These are phyloP conservation scores for Leptura quadrifasciata DNA, from an alignment of 2,888 invertebrate genomes.

Conservation along the genomic window DNA sequence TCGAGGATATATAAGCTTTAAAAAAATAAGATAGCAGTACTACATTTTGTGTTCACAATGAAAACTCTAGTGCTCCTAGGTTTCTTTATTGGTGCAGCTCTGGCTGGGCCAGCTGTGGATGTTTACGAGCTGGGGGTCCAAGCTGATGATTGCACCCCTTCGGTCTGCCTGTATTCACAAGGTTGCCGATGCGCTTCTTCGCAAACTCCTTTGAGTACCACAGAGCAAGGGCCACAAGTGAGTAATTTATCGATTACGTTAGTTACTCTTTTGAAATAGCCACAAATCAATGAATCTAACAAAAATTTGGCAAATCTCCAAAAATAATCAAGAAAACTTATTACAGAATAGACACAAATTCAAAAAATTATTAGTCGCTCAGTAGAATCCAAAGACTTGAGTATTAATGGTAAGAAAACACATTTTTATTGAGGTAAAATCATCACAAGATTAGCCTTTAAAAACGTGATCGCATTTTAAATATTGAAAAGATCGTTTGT, in stretches of 20 bases:
- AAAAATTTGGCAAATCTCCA: too few species aligned
- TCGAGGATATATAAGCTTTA: background rate
- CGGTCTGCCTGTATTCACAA: slow-evolving; percentile 52
- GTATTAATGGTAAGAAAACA: too few species aligned
- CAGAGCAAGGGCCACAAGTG: slow-evolving; percentile 45
- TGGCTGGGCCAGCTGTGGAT: slow-evolving; percentile 12
- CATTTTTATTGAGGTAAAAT: too few species aligned
- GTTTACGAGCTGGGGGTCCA: slow-evolving; percentile 1
- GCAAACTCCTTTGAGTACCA: slow-evolving; percentile 48
- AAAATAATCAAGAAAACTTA: too few species aligned
- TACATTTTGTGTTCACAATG: slow-evolving; percentile 14
- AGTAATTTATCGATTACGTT: slow-evolving; percentile 4
- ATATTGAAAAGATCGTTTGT: too few species aligned
- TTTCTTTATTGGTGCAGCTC: background rate
- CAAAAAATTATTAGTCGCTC: too few species aligned
- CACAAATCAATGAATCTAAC: too few species aligned
- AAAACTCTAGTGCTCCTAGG: slow-evolving; percentile 16
- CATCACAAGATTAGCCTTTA: too few species aligned
- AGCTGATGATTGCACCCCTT: slow-evolving; percentile 47
- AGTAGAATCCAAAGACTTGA: too few species aligned
- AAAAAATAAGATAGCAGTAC: slow-evolving; percentile 3
- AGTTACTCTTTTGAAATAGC: background rate
- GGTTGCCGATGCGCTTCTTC: slow-evolving; percentile 60
- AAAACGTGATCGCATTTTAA: too few species aligned
- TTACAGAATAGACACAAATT: too few species aligned